Conservation (phyloP, 2,888 invertebrate species). For the Corbicula japonica region DNA sequence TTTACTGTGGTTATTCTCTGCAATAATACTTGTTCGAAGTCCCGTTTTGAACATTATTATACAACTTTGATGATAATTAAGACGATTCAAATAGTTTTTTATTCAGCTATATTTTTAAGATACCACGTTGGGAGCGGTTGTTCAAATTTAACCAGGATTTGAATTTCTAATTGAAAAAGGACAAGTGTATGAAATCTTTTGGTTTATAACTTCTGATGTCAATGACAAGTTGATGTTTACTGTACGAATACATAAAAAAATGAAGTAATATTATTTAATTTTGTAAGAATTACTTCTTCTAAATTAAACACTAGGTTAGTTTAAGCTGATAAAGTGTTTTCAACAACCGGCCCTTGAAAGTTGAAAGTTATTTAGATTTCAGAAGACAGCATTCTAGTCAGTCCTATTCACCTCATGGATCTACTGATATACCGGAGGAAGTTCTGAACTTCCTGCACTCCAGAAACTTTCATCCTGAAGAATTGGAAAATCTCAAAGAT, state of each 20-base stretch:
- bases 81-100: no score
- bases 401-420: not conserved
- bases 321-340: not conserved
- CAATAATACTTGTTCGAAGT: no score
- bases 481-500: slow-evolving; percentile 58
- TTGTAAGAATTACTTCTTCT: not conserved
- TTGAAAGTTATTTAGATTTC: not conserved
- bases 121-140: no score
- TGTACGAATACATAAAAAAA: no score
- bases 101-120: no score
- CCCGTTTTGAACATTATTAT: no score
- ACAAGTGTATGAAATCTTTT: not conserved
- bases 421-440: slow-evolving; percentile 54
- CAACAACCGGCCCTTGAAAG: no score
- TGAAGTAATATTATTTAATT: not conserved
- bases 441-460: slow-evolving; percentile 59
- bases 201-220: not conserved
- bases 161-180: no score
- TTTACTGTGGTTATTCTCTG: no score
- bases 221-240: not conserved
- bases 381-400: slow-evolving; percentile 12
- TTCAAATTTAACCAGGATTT: no score
- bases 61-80: no score
- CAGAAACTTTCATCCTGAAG: slow-evolving; percentile 61
- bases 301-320: not conserved